These are phyloP conservation scores for Chanos chanos DNA, from an alignment of 2,797 vertebrate species.

Conservation along the genomic window DNA sequence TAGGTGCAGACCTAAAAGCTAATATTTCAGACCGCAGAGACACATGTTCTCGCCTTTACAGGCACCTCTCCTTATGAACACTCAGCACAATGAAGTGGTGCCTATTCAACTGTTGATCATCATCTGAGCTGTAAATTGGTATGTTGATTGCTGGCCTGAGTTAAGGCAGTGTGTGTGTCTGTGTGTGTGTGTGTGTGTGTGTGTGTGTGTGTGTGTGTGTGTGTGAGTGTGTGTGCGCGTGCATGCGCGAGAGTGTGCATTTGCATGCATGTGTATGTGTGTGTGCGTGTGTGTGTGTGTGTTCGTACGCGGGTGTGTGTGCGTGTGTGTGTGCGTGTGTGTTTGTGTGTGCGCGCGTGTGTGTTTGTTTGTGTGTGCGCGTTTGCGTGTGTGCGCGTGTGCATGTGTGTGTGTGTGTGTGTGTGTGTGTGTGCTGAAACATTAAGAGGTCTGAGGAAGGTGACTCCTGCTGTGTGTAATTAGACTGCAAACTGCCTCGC, in stretches of 20 bases:
- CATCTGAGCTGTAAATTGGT: too few species aligned
- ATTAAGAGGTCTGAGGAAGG: constrained; percentile 64
- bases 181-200: constrained; percentile 7
- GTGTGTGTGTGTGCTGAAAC: neutral
- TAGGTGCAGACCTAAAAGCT: too few species aligned
- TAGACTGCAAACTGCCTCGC: constrained; percentile 72
- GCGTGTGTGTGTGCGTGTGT: neutral
- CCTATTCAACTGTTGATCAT: too few species aligned
- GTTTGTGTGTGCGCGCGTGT: neutral
- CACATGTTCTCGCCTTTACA: too few species aligned
- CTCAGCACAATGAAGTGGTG: too few species aligned
- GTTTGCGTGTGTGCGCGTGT: neutral
- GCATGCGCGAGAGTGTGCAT: constrained; percentile 33
- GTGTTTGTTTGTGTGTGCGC: neutral
- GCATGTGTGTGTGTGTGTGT: neutral
- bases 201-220: constrained; percentile 27
- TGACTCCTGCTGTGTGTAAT: constrained; percentile 74
- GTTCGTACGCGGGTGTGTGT: constrained; percentile 24
- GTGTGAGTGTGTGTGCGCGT: constrained; percentile 29
- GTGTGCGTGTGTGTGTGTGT: constrained; percentile 32
- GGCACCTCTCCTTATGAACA: too few species aligned
- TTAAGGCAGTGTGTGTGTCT: constrained; percentile 14
- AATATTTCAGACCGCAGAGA: too few species aligned
- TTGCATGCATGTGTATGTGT: too few species aligned
- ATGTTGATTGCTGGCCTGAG: constrained; percentile 24